These are phyloP conservation scores for Aporophyla lueneburgensis DNA, from an alignment of 2,888 invertebrate genomes.

Conservation along the genomic window DNA sequence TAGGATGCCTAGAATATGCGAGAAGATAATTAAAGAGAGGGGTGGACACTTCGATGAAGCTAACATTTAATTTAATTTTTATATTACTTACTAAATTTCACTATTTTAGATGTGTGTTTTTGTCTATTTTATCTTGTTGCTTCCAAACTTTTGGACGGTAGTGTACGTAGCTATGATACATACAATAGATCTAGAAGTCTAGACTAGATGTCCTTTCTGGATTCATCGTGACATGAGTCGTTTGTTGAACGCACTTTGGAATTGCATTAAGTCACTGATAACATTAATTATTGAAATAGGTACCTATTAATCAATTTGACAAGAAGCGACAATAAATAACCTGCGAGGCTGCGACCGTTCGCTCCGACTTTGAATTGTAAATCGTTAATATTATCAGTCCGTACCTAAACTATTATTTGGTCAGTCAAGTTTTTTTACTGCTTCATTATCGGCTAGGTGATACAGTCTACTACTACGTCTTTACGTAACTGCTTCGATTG, in stretches of 20 bases:
- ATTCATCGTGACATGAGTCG: conserved; percentile 1
- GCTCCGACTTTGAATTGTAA: neutral
- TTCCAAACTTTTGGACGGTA: no score
- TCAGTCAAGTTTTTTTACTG: neutral
- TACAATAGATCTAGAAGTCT: conserved; percentile 3
- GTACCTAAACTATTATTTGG: neutral
- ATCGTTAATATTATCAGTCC: neutral
- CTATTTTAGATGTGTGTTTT: no score
- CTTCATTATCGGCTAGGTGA: neutral
- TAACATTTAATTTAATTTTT: no score
- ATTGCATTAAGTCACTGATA: conserved; percentile 39
- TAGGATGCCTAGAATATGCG: no score
- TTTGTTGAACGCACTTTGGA: conserved; percentile 27
- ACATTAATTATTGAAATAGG: conserved; percentile 14
- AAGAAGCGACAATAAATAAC: neutral
- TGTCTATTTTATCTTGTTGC: no score
- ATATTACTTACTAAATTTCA: no score
- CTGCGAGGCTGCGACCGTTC: neutral
- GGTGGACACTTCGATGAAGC: no score
- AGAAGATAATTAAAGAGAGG: no score
- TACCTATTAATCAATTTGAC: conserved; percentile 31
- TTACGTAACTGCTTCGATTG: neutral
- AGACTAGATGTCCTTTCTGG: neutral
- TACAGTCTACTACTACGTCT: no score
- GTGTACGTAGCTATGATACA: neutral